Percentiles rank a stretch among this genome's conserved stretches.
phyloP scores from a whole-genome alignment of 2,113 vertebrate species.

The Caranx ignobilis region DNA sequence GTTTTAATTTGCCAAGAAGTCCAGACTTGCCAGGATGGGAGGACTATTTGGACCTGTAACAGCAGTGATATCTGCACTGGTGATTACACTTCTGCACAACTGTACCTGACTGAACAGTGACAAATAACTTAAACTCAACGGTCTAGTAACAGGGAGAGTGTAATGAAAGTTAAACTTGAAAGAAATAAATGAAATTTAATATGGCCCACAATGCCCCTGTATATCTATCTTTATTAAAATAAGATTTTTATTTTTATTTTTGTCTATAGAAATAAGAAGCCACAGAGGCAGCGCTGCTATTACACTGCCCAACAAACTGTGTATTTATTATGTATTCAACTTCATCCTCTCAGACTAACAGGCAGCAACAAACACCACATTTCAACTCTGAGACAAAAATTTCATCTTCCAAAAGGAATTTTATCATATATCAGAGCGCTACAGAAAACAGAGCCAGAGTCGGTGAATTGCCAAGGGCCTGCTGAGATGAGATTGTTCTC shows the following conservation, averaged over 20 bases:
- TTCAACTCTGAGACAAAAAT: neutral
- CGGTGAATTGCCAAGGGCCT: neutral
- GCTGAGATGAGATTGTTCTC: neutral
- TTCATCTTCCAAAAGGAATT: too few species aligned
- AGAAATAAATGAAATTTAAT: neutral
- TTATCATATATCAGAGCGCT: neutral
- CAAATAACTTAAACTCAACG: neutral
- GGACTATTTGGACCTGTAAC: neutral
- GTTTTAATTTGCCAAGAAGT: neutral
- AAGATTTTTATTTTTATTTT: neutral
- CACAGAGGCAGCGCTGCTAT: neutral
- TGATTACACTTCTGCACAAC: neutral
- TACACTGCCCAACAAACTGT: neutral
- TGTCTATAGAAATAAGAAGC: neutral
- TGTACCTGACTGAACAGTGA: neutral
- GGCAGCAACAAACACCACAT: too few species aligned
- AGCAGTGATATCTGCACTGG: neutral
- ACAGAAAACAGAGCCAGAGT: neutral
- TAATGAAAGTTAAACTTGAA: neutral
- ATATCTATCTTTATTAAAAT: neutral
- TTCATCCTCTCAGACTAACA: too few species aligned
- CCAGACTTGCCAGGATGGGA: neutral
- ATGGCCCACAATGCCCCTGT: too few species aligned
- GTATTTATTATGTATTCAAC: neutral
- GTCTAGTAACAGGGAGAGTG: neutral